Percentiles rank a stretch among this genome's conserved stretches.
Conservation (phyloP, 2,113 vertebrate genomes). For the Dryoscopus gambensis region DNA sequence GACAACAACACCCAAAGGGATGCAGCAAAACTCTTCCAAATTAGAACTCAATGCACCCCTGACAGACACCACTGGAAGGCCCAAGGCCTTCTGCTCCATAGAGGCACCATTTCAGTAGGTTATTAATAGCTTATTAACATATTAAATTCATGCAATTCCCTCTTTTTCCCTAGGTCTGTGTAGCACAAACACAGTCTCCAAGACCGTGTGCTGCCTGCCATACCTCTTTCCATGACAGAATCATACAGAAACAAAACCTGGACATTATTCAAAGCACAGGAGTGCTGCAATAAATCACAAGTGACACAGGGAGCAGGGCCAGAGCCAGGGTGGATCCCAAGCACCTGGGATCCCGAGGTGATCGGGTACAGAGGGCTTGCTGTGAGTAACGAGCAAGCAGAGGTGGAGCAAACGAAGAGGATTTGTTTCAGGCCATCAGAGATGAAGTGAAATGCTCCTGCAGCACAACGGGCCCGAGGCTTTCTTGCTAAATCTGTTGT, state of each 20-base stretch:
- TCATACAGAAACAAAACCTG: background rate
- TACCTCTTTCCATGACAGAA: background rate
- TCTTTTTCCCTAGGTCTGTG: too few relatives aligned
- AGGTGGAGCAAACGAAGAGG: background rate
- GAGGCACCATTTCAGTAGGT: background rate
- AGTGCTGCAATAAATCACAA: background rate
- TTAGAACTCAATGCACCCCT: rapidly evolving
- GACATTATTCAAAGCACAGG: background rate
- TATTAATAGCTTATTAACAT: rapidly evolving
- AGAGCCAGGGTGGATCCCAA: background rate
- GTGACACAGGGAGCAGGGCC: background rate
- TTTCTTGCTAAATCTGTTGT: conserved; percentile 6
- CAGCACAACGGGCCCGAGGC: background rate
- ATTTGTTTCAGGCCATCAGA: background rate
- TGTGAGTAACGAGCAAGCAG: background rate
- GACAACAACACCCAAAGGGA: background rate
- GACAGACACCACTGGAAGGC: background rate
- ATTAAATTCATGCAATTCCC: background rate
- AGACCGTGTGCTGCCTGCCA: background rate
- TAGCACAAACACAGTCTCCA: background rate
- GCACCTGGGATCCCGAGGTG: background rate
- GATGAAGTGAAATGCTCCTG: background rate
- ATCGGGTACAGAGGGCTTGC: background rate
- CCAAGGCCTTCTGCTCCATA: background rate
- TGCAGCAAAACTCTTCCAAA: background rate